phyloP scores from a whole-genome alignment of 2,888 invertebrate species.

The Lydus trimaculatus region DNA sequence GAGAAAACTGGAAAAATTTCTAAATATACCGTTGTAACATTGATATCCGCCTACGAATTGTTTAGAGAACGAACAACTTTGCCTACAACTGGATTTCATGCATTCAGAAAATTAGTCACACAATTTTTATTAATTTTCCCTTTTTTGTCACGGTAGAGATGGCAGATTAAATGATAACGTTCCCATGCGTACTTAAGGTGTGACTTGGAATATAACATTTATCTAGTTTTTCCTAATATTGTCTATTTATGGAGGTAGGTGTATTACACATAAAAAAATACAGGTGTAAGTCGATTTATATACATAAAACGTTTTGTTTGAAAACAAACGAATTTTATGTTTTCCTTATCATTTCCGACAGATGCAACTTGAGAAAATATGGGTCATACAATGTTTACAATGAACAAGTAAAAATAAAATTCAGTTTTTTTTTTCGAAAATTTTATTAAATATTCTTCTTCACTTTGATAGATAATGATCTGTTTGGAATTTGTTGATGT shows the following conservation, averaged over 20 bases:
- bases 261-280: neutral
- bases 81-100: too few relatives aligned
- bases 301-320: constrained; percentile 11
- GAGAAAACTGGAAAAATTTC: too few relatives aligned
- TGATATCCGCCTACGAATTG: too few relatives aligned
- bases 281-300: neutral
- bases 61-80: too few relatives aligned
- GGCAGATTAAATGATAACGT: neutral
- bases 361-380: constrained; percentile 18
- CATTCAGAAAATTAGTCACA: neutral
- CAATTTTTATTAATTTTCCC: neutral
- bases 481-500: constrained; percentile 12
- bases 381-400: neutral
- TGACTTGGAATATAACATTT: neutral
- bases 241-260: neutral
- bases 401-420: neutral
- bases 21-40: too few relatives aligned
- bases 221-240: neutral
- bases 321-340: constrained; percentile 25
- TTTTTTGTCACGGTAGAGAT: neutral
- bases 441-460: constrained; percentile 3
- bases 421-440: neutral
- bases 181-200: neutral
- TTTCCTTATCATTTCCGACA: constrained; percentile 24
- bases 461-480: constrained; percentile 3